Percentiles rank a stretch among this genome's conserved stretches.
Conservation (phyloP, 92 coral and sea anemone species). For the Scolanthus callimorphus region DNA sequence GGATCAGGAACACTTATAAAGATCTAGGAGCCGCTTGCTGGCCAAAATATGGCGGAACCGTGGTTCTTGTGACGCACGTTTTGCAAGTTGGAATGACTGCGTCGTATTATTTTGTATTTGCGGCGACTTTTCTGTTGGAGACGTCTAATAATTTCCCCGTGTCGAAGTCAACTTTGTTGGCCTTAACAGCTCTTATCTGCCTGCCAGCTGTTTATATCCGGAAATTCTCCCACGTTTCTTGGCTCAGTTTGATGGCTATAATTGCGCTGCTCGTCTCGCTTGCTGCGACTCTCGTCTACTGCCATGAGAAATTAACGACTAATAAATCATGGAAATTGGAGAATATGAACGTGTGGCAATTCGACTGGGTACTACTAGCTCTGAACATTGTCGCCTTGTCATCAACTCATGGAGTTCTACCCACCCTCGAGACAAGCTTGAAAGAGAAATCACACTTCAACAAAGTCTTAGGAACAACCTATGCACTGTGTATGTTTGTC, state of each 20-base stretch:
- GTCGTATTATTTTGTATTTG: background rate
- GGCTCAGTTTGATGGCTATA: background rate
- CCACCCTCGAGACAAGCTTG: background rate
- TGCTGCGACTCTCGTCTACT: background rate
- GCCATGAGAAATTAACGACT: background rate
- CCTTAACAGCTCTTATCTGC: background rate
- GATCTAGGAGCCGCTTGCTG: background rate
- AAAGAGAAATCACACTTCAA: background rate
- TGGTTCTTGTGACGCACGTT: background rate
- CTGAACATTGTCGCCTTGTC: background rate
- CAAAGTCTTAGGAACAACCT: background rate
- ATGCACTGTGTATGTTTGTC: background rate
- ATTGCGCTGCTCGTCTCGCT: background rate
- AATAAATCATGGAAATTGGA: background rate
- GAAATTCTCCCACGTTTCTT: background rate
- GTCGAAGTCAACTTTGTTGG: background rate
- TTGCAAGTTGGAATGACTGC: background rate
- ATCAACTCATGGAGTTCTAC: background rate
- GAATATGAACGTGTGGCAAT: background rate
- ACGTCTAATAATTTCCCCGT: background rate
- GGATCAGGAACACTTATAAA: background rate
- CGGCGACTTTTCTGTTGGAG: background rate
- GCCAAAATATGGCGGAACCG: background rate
- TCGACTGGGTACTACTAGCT: background rate
- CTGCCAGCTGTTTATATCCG: background rate